These are phyloP conservation scores for Argyrosomus regius DNA, from an alignment of 2,797 vertebrate genomes.

Conservation along the genomic window DNA sequence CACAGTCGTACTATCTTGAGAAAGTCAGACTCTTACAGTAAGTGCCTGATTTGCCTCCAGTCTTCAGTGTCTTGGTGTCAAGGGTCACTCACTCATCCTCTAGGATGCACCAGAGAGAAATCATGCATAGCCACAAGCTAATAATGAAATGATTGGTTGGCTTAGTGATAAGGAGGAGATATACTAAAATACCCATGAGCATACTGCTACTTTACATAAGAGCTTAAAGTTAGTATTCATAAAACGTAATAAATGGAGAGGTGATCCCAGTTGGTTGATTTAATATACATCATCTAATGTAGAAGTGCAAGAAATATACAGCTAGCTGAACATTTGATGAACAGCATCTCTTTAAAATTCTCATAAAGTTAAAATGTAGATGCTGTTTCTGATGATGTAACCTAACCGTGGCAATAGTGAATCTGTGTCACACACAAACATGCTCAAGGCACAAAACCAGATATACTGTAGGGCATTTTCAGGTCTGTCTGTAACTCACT, in stretches of 20 bases:
- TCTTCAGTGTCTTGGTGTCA: slow-evolving; percentile 49
- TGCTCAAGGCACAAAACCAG: neutral
- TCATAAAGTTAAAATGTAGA: neutral
- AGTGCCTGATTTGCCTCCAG: slow-evolving; percentile 53
- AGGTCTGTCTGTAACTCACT: neutral
- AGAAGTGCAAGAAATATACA: neutral
- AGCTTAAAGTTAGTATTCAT: slow-evolving; percentile 25
- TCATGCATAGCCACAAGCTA: slow-evolving; percentile 23
- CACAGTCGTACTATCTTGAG: slow-evolving; percentile 33
- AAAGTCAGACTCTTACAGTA: slow-evolving; percentile 34
- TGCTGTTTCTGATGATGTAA: neutral
- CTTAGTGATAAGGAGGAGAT: slow-evolving; percentile 30
- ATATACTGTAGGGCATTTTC: neutral
- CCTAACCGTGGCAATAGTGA: neutral
- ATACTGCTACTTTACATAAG: slow-evolving; percentile 35
- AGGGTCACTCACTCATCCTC: slow-evolving; percentile 55
- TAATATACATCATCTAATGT: neutral
- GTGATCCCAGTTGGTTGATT: slow-evolving; percentile 19
- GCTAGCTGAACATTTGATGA: neutral
- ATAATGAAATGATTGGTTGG: slow-evolving; percentile 34
- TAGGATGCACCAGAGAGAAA: slow-evolving; percentile 42
- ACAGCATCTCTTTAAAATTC: neutral
- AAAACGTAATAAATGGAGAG: slow-evolving; percentile 13
- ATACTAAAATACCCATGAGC: slow-evolving; percentile 29
- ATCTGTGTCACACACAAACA: neutral